A percentile compares a stretch with the other conserved stretches of the same genome.
phyloP scores from a whole-genome alignment of 2,797 vertebrate genomes.

The Hirundo rustica region DNA sequence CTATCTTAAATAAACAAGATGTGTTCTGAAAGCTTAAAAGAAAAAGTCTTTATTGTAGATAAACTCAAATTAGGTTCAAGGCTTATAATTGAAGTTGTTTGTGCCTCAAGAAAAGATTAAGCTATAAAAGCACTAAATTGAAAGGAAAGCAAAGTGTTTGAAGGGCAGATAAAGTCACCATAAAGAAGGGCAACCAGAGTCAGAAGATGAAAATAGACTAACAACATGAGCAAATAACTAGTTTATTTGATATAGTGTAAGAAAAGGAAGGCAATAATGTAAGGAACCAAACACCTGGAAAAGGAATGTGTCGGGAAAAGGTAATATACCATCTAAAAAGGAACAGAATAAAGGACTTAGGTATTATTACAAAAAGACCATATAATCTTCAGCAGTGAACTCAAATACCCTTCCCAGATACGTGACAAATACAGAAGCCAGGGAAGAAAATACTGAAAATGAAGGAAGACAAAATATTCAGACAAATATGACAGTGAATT shows the following conservation, averaged over 20 bases:
- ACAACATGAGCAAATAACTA: not conserved
- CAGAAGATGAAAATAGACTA: not conserved
- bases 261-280: not conserved
- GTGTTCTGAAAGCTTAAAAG: not conserved
- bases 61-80: slow-evolving; percentile 31
- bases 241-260: slow-evolving; percentile 21
- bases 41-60: slow-evolving; percentile 11
- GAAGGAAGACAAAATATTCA: not conserved
- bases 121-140: slow-evolving; percentile 10
- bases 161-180: not conserved
- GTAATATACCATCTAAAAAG: not conserved
- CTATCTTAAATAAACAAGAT: slow-evolving; percentile 29
- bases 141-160: not conserved
- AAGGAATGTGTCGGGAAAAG: not conserved
- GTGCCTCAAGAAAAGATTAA: slow-evolving; percentile 25
- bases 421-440: not conserved
- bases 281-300: not conserved
- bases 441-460: not conserved
- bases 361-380: not conserved
- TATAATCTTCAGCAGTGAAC: not conserved
- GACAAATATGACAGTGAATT: not conserved
- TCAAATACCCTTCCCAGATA: not conserved
- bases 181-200: not conserved
- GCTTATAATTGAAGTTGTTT: slow-evolving; percentile 10
- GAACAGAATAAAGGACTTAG: not conserved